Conservation (phyloP, 2,888 invertebrate species). For the Aquatica leii region DNA sequence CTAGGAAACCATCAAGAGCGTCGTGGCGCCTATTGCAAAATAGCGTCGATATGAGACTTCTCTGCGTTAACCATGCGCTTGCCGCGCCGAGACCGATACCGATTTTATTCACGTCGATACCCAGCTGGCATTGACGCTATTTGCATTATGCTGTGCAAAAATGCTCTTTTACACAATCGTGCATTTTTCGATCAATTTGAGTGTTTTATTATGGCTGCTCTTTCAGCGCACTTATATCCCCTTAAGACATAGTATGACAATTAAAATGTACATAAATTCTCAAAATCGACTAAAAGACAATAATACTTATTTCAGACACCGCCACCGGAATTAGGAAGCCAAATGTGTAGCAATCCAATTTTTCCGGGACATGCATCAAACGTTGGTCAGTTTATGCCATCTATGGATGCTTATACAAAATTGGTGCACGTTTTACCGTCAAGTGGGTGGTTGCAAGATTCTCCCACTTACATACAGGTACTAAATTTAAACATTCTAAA, state of each 20-base stretch:
- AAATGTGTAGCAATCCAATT: conserved; percentile 51
- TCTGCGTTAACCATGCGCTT: conserved; percentile 53
- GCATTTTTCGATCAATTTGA: conserved; percentile 5
- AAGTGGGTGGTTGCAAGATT: conserved; percentile 44
- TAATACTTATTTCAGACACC: conserved; percentile 43
- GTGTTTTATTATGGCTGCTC: neutral
- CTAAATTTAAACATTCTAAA: neutral
- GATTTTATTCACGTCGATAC: conserved; percentile 42
- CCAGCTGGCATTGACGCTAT: conserved; percentile 41
- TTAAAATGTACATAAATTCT: no score
- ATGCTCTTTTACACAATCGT: conserved; percentile 8
- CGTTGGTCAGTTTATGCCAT: conserved; percentile 51
- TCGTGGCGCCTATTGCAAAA: conserved; percentile 55
- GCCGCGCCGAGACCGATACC: conserved; percentile 44
- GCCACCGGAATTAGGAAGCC: conserved; percentile 44
- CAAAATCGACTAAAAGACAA: no score
- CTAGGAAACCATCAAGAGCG: conserved; percentile 52
- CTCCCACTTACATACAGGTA: conserved; percentile 51
- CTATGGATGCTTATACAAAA: conserved; percentile 51
- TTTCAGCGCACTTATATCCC: no score
- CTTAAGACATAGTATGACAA: no score
- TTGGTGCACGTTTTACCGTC: conserved; percentile 50
- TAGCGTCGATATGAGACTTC: conserved; percentile 54
- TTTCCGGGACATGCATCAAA: conserved; percentile 49
- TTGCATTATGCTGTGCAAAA: conserved; percentile 38